Evolutionary conservation across 2,888 invertebrate species (phyloP).

Genomic region (Dyspetes luteomarginatus): DNA sequence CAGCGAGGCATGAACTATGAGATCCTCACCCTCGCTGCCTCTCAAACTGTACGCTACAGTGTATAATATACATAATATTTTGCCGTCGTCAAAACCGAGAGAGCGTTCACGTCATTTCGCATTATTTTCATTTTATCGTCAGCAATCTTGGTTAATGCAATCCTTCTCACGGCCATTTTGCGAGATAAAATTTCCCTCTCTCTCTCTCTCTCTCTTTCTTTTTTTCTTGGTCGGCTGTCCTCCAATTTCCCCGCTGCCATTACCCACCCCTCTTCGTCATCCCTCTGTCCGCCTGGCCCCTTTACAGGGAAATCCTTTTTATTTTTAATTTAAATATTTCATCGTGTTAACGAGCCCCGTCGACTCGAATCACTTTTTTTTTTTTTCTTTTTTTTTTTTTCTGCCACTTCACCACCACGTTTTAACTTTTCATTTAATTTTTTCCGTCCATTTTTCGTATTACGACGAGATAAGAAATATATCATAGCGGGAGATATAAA

Average conservation of each 20-base stretch:
- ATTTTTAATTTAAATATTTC: conserved; percentile 81
- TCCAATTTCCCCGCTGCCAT: conserved; percentile 41
- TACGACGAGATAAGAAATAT: conserved; percentile 1
- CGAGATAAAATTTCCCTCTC: conserved; percentile 35
- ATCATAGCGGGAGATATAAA: not conserved
- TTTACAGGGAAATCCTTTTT: conserved; percentile 74
- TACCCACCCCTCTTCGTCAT: conserved; percentile 56
- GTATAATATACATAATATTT: conserved; percentile 12
- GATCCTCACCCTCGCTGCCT: conserved; percentile 30
- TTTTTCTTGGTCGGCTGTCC: conserved; percentile 37
- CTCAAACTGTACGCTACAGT: conserved; percentile 36
- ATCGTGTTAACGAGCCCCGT: conserved; percentile 74
- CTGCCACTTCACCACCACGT: conserved; percentile 61
- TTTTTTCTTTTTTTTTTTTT: no score
- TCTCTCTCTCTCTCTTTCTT: conserved; percentile 36
- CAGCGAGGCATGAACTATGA: not conserved
- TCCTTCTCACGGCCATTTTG: conserved; percentile 69
- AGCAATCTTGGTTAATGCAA: conserved; percentile 83
- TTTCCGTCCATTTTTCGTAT: conserved; percentile 41
- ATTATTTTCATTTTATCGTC: conserved; percentile 83
- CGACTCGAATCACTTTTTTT: conserved; percentile 68
- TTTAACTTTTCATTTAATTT: conserved; percentile 51
- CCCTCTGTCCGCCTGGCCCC: conserved; percentile 47
- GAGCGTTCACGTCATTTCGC: conserved; percentile 79
- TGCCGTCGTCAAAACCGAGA: conserved; percentile 44